These are phyloP conservation scores for Exocentrus adspersus DNA, from an alignment of 2,888 invertebrate genomes.

Conservation along the genomic window DNA sequence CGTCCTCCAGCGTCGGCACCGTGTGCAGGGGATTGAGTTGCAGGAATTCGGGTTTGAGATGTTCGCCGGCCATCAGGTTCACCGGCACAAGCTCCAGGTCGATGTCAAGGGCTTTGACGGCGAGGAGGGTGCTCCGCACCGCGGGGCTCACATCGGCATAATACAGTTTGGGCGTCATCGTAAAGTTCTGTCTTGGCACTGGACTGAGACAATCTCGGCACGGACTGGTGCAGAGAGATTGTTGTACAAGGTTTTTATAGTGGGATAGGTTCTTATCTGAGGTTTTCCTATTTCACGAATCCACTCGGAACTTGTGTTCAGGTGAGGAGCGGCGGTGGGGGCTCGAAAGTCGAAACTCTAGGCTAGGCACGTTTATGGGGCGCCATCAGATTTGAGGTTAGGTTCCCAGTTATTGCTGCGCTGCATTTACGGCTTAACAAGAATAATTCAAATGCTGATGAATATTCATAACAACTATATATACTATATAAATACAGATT, in stretches of 20 bases:
- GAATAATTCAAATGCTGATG: too few relatives aligned
- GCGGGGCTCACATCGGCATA: conserved; percentile 59
- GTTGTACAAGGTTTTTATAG: conserved; percentile 15
- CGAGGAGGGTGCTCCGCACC: conserved; percentile 62
- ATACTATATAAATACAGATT: too few relatives aligned
- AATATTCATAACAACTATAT: too few relatives aligned
- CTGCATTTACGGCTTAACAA: too few relatives aligned
- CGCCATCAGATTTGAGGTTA: too few relatives aligned
- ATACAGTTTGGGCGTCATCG: conserved; percentile 43
- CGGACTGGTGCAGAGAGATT: neutral
- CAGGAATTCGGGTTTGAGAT: conserved; percentile 58
- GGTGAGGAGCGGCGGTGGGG: too few relatives aligned
- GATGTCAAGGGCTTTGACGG: conserved; percentile 61
- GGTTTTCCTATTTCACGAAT: neutral
- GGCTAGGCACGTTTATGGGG: too few relatives aligned
- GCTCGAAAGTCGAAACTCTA: too few relatives aligned
- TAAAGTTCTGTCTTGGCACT: neutral
- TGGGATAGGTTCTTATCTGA: neutral
- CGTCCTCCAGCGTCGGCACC: conserved; percentile 67
- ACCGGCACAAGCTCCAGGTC: conserved; percentile 62
- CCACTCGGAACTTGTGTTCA: too few relatives aligned
- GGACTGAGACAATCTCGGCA: neutral
- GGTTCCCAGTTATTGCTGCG: too few relatives aligned
- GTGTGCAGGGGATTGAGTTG: conserved; percentile 67
- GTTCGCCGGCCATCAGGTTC: conserved; percentile 62